Evolutionary conservation across 2,113 vertebrate species (phyloP), one percentile per base, ranked within the genome.

Genomic region (Alethe diademata): DNA sequence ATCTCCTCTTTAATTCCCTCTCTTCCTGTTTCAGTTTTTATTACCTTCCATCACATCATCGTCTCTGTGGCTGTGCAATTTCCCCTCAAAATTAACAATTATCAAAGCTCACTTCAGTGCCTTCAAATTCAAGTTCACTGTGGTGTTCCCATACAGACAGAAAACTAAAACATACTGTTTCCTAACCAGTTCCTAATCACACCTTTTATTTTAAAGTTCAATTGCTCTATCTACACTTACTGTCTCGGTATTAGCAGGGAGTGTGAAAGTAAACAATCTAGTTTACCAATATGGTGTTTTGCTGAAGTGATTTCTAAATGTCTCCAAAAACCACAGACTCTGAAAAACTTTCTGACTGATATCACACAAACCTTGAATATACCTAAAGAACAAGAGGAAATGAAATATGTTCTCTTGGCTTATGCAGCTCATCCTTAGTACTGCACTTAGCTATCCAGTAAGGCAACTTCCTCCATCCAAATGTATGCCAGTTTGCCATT

Each of bases 321-420:
- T 29, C 78, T 89, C 54, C 45, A 75, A 70, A 75, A 94, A 40
- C 5, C 36, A 75, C 16, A 74, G 35, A 67, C n/a, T 50, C 61
- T 6, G 36, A 93, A 86, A 69, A 93, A 61, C n/a, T 69, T 91
- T 58, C 47, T 60, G 57, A 82, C 75, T 87, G 66, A 75, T 82
- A 57, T 40, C 45, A 85, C 40, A 82, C 14, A 79, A 82, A 76
- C 28, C 58, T 69, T 83, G 65, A 83, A 51, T 53, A 35, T 60
- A 83, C 50, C 50, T 75, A 42, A 61, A 82, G 74, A 86, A 91
- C 15, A 19, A 74, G 29, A 84, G 8, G 33, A 88, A 92, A 67
- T 90, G 20, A 88, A 93, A 71, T 90, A 62, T 93, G 70, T n/a
- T 95, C 42, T 76, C 29, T 54, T 87, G 66, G 74, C 71, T 91